phyloP scores from a whole-genome alignment of 1,140 invertebrate genomes.

The Drosophila nannoptera region DNA sequence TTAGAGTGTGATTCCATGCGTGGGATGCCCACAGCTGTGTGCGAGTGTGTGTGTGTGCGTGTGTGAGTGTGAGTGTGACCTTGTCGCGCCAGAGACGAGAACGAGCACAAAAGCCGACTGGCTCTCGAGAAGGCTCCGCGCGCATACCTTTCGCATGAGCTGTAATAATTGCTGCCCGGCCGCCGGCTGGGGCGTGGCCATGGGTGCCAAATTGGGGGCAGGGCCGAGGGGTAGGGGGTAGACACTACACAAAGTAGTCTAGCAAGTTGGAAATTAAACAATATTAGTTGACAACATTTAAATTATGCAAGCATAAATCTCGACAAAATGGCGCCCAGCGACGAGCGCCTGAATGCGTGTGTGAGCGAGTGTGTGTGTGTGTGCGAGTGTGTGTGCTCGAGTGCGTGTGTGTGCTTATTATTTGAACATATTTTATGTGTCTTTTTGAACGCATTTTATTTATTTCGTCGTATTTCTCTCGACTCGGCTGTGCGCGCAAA shows the following conservation, averaged over 20 bases:
- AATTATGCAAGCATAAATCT: conserved; percentile 57
- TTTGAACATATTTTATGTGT: conserved; percentile 45
- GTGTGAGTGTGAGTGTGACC: background rate
- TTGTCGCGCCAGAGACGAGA: too few species aligned
- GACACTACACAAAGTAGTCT: conserved; percentile 19
- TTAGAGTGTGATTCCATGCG: background rate
- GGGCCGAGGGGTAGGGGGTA: too few species aligned
- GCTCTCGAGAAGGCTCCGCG: too few species aligned
- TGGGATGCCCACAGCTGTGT: too few species aligned
- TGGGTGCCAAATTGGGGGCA: too few species aligned
- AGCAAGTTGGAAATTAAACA: conserved; percentile 42
- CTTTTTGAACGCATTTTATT: conserved; percentile 66
- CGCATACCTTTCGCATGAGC: too few species aligned
- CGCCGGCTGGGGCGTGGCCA: too few species aligned
- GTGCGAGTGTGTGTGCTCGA: conserved; percentile 8
- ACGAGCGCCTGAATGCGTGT: too few species aligned
- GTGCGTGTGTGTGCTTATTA: conserved; percentile 24
- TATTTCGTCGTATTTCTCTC: conserved; percentile 73
- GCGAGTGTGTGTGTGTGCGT: background rate
- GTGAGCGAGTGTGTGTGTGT: conserved; percentile 4
- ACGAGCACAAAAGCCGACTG: too few species aligned
- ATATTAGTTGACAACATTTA: conserved; percentile 53
- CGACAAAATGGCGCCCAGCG: conserved; percentile 23
- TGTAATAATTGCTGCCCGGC: too few species aligned
- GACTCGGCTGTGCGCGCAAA: conserved; percentile 28